Base-by-base conservation (phyloP, 2,888 invertebrate genomes). In the Oscheius sp. region DNA sequence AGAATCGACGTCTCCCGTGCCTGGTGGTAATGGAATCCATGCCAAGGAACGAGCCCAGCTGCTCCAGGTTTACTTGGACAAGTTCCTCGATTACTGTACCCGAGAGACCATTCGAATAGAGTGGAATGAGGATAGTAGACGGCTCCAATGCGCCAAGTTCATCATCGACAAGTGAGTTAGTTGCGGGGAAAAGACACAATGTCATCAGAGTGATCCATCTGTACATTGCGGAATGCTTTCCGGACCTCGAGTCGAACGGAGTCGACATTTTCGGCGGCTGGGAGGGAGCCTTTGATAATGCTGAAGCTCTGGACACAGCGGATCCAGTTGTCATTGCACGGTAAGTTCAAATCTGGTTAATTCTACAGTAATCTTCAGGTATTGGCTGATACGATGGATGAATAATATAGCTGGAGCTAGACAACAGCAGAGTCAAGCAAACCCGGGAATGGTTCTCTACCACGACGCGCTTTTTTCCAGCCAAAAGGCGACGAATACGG, bases 351-450 rank as follows among this genome's bases (percentile, higher is more conserved):
- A 7, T 29, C 11, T 3, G 9, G 53, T 13, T 1, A 9, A 33
- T 37, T 42, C 42, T 42, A 4, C 57, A 11, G 37, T 21, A 37
- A 13, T 21, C 33, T 50, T 32, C 50, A 78, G 82, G 58, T 85
- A 87, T 73, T 87, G 88, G 87, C 74, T 88, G 47, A 87, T 88
- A 42, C 77, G 88, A 50, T 88, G 87, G 87, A 86, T 88, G 72
- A 84, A 83, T 71, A 87, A 87, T 74, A 83, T 88, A 1, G 88
- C 88, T 7, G 83, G 80, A n/a, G 82, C 82, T 0, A 76, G 76
- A 63, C 77, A 77, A n/a, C 59, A 75, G 13, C 57, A 72, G 3
- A 78, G 73, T 11, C 63, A 80, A 2, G 77, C 81, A 1, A 80
- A 82, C 53, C 60, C 85, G 9, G 87, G 85, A 33, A 74, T 85